Evolutionary conservation across 2,113 vertebrate species (phyloP).

Genomic region (Halichoeres trimaculatus): DNA sequence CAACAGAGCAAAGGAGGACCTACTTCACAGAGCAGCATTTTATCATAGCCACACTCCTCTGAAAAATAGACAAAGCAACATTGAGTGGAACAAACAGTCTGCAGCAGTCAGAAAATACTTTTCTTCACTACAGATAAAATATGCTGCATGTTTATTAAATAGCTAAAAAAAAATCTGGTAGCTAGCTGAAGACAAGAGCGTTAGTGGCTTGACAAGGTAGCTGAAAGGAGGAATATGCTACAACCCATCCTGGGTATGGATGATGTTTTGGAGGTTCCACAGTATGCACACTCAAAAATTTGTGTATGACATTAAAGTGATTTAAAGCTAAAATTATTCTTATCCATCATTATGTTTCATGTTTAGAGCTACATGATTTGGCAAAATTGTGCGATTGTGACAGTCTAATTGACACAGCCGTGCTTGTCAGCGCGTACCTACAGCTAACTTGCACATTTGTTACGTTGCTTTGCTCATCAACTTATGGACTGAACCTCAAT

Average conservation of each 20-base stretch:
- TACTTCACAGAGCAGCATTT: conserved; percentile 42
- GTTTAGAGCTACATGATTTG: too few species aligned
- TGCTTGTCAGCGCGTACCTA: too few species aligned
- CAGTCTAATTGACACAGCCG: too few species aligned
- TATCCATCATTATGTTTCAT: too few species aligned
- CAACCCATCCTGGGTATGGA: conserved; percentile 15
- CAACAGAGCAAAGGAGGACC: conserved; percentile 47
- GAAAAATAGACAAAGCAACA: not conserved
- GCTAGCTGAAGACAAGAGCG: conserved; percentile 19
- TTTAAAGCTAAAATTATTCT: too few species aligned
- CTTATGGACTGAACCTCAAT: too few species aligned
- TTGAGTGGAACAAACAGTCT: not conserved
- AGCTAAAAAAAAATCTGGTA: conserved; percentile 12
- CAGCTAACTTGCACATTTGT: too few species aligned
- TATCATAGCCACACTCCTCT: conserved; percentile 10
- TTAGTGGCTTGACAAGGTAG: conserved; percentile 4
- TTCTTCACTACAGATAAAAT: not conserved
- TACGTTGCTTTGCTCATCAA: too few species aligned
- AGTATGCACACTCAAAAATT: not conserved
- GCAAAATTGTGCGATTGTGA: too few species aligned
- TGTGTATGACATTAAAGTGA: too few species aligned
- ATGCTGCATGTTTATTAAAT: conserved; percentile 16
- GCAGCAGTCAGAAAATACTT: too few species aligned
- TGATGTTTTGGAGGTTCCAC: conserved; percentile 9
- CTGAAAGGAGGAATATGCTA: conserved; percentile 21